Percentiles rank a stretch among this genome's conserved stretches.
Evolutionary conservation across 2,888 invertebrate species (phyloP).

Genomic region (Philopedon plagiatum): DNA sequence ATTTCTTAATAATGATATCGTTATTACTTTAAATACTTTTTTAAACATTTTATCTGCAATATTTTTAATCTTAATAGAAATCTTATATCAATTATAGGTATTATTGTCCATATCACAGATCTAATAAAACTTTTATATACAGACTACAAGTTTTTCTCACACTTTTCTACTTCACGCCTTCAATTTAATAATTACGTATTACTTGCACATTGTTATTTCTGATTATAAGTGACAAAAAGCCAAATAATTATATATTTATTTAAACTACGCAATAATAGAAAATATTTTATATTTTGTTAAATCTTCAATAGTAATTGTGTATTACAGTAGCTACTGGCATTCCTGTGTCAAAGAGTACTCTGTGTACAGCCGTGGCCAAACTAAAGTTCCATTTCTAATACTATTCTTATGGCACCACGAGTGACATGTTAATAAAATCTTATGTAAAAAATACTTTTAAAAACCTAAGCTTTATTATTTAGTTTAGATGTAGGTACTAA

Average conservation of each 20-base stretch:
- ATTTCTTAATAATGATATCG: neutral
- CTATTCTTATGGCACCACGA: too few relatives aligned
- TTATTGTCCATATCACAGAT: constrained; percentile 6
- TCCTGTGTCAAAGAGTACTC: too few relatives aligned
- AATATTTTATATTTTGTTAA: too few relatives aligned
- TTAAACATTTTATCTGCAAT: neutral
- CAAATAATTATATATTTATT: neutral
- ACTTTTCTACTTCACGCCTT: neutral
- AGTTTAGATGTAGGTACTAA: too few relatives aligned
- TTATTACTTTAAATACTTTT: neutral
- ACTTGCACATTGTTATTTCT: neutral
- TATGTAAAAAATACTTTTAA: too few relatives aligned
- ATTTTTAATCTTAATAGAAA: neutral
- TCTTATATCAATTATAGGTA: neutral
- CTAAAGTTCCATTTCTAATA: too few relatives aligned
- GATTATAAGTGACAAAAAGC: too few relatives aligned
- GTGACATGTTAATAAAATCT: too few relatives aligned
- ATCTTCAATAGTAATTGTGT: too few relatives aligned
- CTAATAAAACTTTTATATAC: neutral
- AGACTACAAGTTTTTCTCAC: neutral
- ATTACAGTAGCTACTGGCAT: too few relatives aligned
- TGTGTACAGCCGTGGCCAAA: too few relatives aligned
- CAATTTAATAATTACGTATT: neutral
- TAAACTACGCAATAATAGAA: neutral
- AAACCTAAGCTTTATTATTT: too few relatives aligned